Evolutionary conservation across 1,140 invertebrate genomes (phyloP).

Genomic region (Drosophila albomicans): DNA sequence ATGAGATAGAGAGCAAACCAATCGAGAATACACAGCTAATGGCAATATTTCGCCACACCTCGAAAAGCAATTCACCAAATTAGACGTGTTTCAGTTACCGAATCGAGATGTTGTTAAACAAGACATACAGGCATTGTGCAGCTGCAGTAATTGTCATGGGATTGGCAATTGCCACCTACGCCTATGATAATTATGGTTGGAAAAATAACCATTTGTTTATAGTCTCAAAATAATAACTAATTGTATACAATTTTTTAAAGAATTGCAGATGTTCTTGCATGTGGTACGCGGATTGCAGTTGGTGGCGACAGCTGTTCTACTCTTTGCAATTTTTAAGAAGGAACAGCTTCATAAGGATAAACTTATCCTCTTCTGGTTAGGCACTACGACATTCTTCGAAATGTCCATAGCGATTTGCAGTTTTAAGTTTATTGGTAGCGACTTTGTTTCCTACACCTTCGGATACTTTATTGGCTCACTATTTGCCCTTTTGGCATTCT

Average conservation of each 20-base stretch:
- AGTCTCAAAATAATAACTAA: background rate
- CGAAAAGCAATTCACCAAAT: background rate
- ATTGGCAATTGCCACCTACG: conserved; percentile 12
- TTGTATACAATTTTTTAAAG: background rate
- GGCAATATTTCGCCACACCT: background rate
- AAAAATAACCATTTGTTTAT: background rate
- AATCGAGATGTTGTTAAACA: conserved; percentile 24
- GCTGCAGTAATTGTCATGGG: conserved; percentile 3
- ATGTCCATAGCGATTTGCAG: background rate
- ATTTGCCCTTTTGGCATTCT: background rate
- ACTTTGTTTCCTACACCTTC: conserved; percentile 1
- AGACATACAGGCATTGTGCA: background rate
- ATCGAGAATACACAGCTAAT: background rate
- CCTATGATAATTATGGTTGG: background rate
- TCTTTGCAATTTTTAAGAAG: conserved; percentile 35
- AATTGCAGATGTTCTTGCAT: background rate
- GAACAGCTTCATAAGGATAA: conserved; percentile 27
- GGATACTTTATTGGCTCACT: background rate
- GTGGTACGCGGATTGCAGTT: conserved; percentile 11
- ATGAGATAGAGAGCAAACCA: background rate
- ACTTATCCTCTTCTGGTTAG: conserved; percentile 43
- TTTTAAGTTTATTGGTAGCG: background rate
- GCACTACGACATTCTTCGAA: background rate
- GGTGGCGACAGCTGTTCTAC: conserved; percentile 24
- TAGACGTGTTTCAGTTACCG: background rate